These are phyloP conservation scores for Nasonia oneida DNA, from an alignment of 2,888 invertebrate genomes.

Conservation along the genomic window DNA sequence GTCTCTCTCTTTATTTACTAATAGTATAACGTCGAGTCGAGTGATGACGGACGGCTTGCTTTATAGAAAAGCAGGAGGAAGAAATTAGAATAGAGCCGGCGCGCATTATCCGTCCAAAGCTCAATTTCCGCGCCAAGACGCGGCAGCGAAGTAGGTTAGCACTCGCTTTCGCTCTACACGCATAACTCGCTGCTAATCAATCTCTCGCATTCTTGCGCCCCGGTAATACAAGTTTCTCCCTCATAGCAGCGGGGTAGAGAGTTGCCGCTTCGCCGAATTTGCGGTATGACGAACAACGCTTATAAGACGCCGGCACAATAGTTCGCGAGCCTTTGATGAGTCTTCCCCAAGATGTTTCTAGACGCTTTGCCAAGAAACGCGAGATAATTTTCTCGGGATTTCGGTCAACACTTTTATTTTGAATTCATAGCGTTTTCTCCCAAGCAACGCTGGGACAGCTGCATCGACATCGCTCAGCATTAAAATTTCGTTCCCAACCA, in stretches of 20 bases:
- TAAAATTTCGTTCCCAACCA: no score
- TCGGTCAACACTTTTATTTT: neutral
- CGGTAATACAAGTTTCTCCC: neutral
- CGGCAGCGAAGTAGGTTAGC: neutral
- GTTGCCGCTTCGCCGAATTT: conserved; percentile 28
- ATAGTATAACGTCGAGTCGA: neutral
- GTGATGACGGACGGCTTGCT: neutral
- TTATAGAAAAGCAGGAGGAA: neutral
- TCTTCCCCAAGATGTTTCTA: neutral
- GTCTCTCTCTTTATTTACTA: neutral
- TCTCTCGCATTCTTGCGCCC: conserved; percentile 7
- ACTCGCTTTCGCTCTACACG: neutral
- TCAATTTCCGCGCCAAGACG: neutral
- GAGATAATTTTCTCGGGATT: neutral
- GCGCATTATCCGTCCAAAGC: neutral
- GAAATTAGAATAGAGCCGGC: neutral
- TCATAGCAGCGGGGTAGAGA: neutral
- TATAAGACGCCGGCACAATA: conserved; percentile 30
- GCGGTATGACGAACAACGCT: conserved; percentile 26
- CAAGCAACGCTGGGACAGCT: no score
- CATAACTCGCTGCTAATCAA: conserved; percentile 11
- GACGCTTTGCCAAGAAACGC: neutral
- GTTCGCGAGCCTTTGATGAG: conserved; percentile 38
- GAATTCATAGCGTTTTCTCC: no score
- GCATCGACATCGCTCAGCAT: no score